Conservation (phyloP, 2,113 vertebrate species). For the Aspiorhynchus laticeps region DNA sequence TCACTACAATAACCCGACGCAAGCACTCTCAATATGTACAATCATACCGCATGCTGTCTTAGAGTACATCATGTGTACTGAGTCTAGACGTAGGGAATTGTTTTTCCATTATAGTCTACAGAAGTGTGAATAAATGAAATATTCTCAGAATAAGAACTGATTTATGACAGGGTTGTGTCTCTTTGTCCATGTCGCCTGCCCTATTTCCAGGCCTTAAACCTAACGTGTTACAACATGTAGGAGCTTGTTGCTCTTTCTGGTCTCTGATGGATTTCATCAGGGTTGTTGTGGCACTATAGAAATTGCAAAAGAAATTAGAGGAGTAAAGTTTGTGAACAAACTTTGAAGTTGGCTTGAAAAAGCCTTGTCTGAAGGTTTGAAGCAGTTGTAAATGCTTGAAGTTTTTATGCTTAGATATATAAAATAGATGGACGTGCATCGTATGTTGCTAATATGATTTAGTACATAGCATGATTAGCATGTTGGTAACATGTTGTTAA, state of each 20-base stretch:
- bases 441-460: too few relatives aligned
- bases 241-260: neutral
- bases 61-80: neutral
- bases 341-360: too few relatives aligned
- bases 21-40: constrained; percentile 16
- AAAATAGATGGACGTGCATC: too few relatives aligned
- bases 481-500: too few relatives aligned
- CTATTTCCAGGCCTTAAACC: neutral
- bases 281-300: neutral
- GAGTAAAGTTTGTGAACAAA: too few relatives aligned
- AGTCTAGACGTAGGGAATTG: neutral
- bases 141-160: neutral
- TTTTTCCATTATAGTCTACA: neutral
- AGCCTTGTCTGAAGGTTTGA: too few relatives aligned
- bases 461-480: too few relatives aligned
- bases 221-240: neutral
- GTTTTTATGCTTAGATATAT: too few relatives aligned
- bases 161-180: neutral
- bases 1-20: constrained; percentile 17
- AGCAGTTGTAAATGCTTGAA: too few relatives aligned
- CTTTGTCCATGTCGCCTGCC: neutral
- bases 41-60: neutral
- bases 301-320: neutral
- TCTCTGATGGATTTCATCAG: neutral
- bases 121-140: constrained; percentile 21